Evolutionary conservation across 2,113 vertebrate genomes (phyloP).

Genomic region (Arothron firmamentum): DNA sequence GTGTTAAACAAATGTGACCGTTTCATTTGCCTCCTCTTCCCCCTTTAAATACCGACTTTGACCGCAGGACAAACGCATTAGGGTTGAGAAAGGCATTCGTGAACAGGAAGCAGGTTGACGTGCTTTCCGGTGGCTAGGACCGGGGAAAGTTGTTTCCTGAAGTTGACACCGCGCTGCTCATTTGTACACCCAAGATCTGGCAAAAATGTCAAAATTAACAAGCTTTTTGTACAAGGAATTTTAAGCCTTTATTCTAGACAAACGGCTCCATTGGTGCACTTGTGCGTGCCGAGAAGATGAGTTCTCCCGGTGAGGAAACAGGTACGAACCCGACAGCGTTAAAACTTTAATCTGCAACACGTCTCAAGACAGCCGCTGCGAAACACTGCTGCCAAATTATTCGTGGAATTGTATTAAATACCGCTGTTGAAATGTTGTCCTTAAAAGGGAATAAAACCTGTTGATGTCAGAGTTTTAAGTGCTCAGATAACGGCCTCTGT

Average conservation of each 20-base stretch:
- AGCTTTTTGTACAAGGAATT: neutral
- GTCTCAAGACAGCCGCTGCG: neutral
- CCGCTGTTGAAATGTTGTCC: constrained; percentile 2
- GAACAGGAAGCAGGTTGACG: constrained; percentile 70
- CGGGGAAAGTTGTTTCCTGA: constrained; percentile 81
- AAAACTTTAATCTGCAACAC: constrained; percentile 10
- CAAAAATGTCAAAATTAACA: constrained; percentile 7
- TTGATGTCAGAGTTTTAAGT: constrained; percentile 1
- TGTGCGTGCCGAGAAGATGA: constrained; percentile 39
- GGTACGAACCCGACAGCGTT: constrained; percentile 30
- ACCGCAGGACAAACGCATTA: neutral
- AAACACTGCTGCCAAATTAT: neutral
- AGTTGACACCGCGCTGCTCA: constrained; percentile 39
- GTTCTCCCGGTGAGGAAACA: constrained; percentile 40
- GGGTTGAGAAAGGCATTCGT: neutral
- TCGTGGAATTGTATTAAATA: neutral
- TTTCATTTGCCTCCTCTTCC: no score
- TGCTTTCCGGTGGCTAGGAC: constrained; percentile 71
- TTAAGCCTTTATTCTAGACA: no score
- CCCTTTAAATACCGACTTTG: no score
- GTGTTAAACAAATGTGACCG: no score
- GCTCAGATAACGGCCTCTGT: constrained; percentile 21
- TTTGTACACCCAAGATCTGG: constrained; percentile 1
- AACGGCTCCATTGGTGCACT: neutral
- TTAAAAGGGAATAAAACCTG: constrained; percentile 1